These are phyloP conservation scores for Campaea margaritaria DNA, from an alignment of 2,888 invertebrate species.

Conservation along the genomic window DNA sequence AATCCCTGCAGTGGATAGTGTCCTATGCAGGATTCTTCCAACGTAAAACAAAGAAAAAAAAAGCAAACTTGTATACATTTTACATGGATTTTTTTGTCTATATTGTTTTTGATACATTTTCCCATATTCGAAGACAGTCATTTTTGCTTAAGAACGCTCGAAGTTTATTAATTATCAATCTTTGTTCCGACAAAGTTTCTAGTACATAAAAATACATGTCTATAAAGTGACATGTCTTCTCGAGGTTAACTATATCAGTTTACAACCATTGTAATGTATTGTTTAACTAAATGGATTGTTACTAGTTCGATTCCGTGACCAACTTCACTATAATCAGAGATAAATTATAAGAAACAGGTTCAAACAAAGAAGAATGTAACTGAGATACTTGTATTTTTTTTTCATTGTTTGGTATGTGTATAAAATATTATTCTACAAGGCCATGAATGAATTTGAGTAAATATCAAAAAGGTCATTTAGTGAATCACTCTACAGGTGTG, in stretches of 20 bases:
- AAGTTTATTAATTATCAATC: too few species aligned
- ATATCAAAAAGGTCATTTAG: conserved; percentile 24
- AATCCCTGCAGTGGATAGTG: too few species aligned
- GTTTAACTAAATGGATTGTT: conserved; percentile 11
- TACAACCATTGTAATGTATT: conserved; percentile 9
- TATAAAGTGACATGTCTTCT: neutral
- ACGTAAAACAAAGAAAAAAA: too few species aligned
- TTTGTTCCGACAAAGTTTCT: too few species aligned
- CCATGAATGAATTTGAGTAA: conserved; percentile 8
- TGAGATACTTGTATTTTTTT: conserved; percentile 3
- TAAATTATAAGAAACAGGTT: conserved; percentile 39
- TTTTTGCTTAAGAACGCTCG: too few species aligned
- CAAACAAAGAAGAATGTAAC: conserved; percentile 34
- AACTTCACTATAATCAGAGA: conserved; percentile 23
- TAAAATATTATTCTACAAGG: conserved; percentile 13
- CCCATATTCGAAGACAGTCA: too few species aligned
- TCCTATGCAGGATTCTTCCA: too few species aligned
- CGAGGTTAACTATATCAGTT: conserved; percentile 2
- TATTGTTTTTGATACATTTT: too few species aligned
- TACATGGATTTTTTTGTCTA: too few species aligned
- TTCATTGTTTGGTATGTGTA: conserved; percentile 1
- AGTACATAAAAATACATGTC: neutral
- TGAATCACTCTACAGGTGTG: conserved; percentile 14
- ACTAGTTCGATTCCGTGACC: conserved; percentile 36
- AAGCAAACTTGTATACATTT: too few species aligned